Evolutionary conservation across 1,140 invertebrate genomes (phyloP).

Genomic region (Leptinotarsa lineolata): DNA sequence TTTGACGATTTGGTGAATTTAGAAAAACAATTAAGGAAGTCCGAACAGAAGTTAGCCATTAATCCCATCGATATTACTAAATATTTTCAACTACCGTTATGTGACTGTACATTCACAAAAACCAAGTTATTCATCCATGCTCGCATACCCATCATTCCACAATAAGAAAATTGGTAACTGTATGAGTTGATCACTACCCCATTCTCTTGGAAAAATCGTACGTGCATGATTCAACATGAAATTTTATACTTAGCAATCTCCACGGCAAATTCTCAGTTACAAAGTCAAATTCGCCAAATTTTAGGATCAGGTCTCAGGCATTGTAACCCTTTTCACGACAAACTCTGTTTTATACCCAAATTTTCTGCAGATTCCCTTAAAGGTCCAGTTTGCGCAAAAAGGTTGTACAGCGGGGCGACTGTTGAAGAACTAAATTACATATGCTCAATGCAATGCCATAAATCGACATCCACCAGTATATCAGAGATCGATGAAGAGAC

Average conservation of each 20-base stretch:
- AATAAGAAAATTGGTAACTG: constrained; percentile 7
- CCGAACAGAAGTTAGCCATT: constrained; percentile 1
- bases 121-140: background rate
- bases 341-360: constrained; percentile 17
- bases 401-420: constrained; percentile 20
- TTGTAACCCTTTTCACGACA: constrained; percentile 25
- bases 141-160: constrained; percentile 13
- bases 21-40: constrained; percentile 13
- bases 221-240: constrained; percentile 17
- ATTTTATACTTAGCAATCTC: constrained; percentile 1
- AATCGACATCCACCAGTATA: constrained; percentile 11
- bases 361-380: constrained; percentile 24
- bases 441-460: constrained; percentile 27
- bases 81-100: constrained; percentile 11
- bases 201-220: constrained; percentile 23
- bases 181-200: constrained; percentile 21
- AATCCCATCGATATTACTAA: background rate
- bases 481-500: constrained; percentile 24
- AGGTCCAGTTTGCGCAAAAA: constrained; percentile 21
- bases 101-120: constrained; percentile 10
- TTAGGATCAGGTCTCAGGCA: constrained; percentile 9
- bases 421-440: constrained; percentile 21
- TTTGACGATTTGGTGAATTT: constrained; percentile 1
- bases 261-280: no score
- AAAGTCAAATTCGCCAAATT: constrained; percentile 8